Evolutionary conservation across 1,140 invertebrate genomes (phyloP).

Genomic region (Philopotamus ludificatus): DNA sequence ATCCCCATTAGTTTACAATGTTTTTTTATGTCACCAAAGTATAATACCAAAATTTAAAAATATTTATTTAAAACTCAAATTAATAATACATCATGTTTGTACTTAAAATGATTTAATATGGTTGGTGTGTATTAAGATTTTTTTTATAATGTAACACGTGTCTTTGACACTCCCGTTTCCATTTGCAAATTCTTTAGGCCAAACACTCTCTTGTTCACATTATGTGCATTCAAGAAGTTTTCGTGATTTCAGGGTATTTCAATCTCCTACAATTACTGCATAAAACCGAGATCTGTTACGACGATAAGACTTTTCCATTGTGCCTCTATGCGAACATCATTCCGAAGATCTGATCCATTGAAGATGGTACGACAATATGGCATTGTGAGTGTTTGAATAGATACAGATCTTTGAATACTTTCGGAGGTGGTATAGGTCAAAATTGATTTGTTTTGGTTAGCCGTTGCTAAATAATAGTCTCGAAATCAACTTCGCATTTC

Average conservation of each 20-base stretch:
- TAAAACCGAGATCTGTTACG: conserved; percentile 10
- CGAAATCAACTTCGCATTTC: background rate
- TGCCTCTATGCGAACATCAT: conserved; percentile 1
- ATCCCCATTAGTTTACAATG: too few species aligned
- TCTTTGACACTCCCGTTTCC: too few species aligned
- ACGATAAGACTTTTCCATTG: conserved; percentile 4
- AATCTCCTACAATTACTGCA: conserved; percentile 8
- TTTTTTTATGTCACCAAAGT: too few species aligned
- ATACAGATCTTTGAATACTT: background rate
- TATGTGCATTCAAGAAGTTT: too few species aligned
- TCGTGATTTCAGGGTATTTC: conserved; percentile 5
- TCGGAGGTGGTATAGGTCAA: background rate
- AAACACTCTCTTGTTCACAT: too few species aligned
- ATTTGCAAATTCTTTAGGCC: too few species aligned
- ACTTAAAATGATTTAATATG: too few species aligned
- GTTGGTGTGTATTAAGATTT: too few species aligned
- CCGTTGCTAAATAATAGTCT: background rate
- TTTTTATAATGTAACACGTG: too few species aligned
- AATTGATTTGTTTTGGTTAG: conserved; percentile 16
- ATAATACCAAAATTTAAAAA: too few species aligned
- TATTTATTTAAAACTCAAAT: too few species aligned
- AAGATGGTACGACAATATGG: conserved; percentile 10
- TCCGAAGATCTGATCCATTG: background rate
- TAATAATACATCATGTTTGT: too few species aligned
- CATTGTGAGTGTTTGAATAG: conserved; percentile 21